phyloP scores from a whole-genome alignment of 2,797 vertebrate genomes.

The Cyclopterus lumpus region DNA sequence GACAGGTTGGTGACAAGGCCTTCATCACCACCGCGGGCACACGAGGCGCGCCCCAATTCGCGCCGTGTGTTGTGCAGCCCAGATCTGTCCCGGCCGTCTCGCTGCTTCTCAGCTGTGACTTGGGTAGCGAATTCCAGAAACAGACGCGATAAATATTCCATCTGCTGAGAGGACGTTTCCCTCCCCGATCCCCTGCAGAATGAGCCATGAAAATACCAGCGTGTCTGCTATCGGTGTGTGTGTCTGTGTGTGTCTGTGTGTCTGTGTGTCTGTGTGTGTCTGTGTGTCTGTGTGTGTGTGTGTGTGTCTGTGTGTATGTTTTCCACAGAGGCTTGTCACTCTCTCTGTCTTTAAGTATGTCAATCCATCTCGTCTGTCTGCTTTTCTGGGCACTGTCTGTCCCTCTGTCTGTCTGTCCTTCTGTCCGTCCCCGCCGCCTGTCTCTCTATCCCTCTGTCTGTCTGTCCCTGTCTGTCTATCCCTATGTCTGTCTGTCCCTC shows the following conservation, averaged over 20 bases:
- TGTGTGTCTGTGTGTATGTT: conserved; percentile 15
- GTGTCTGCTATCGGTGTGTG: conserved; percentile 56
- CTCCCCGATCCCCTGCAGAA: conserved; percentile 68
- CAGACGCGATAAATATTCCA: conserved; percentile 79
- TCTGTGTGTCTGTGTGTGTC: conserved; percentile 28
- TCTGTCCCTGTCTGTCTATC: background rate
- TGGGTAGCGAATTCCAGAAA: conserved; percentile 43
- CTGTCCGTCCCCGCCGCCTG: conserved; percentile 22
- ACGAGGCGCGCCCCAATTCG: conserved; percentile 25
- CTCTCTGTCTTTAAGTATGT: conserved; percentile 52
- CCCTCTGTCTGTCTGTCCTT: conserved; percentile 15
- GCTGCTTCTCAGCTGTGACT: conserved; percentile 64
- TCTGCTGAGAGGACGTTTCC: conserved; percentile 70
- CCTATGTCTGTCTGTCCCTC: conserved; percentile 28
- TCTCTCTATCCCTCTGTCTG: conserved; percentile 2
- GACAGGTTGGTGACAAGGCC: conserved; percentile 69
- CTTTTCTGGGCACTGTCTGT: conserved; percentile 20
- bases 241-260: conserved; percentile 14
- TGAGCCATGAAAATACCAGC: conserved; percentile 75
- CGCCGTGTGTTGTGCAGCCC: conserved; percentile 49
- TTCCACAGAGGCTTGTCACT: conserved; percentile 48
- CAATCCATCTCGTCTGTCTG: conserved; percentile 35
- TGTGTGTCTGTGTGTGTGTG: conserved; percentile 8
- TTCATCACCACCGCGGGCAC: conserved; percentile 62
- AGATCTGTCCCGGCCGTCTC: conserved; percentile 71